Conservation (phyloP, 2,113 vertebrate species). For the Paracanthobrama guichenoti region DNA sequence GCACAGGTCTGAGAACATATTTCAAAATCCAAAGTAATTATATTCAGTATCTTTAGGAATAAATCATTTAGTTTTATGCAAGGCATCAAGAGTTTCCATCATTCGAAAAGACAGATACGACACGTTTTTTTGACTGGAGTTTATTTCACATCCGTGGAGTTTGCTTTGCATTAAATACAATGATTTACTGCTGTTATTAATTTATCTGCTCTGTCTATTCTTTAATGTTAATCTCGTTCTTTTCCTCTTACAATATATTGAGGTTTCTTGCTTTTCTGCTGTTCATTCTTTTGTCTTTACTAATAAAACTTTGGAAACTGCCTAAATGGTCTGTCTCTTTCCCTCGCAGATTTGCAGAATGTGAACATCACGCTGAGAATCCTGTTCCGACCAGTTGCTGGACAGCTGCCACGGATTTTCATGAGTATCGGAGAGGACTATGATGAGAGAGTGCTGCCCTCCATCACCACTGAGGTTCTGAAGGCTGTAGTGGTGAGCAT, state of each 20-base stretch:
- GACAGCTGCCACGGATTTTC: constrained; percentile 90
- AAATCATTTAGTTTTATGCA: too few relatives aligned
- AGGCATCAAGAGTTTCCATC: too few relatives aligned
- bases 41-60: too few relatives aligned
- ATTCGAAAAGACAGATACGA: too few relatives aligned
- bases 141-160: too few relatives aligned
- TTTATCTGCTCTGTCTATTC: not conserved
- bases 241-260: not conserved
- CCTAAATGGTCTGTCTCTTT: not conserved
- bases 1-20: too few relatives aligned
- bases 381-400: constrained; percentile 87
- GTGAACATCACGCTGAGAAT: constrained; percentile 97
- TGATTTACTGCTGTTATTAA: too few relatives aligned
- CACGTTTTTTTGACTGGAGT: too few relatives aligned
- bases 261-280: too few relatives aligned
- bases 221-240: not conserved
- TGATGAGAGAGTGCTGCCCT: constrained; percentile 93
- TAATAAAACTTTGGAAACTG: not conserved
- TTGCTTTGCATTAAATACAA: too few relatives aligned
- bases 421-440: constrained; percentile 97
- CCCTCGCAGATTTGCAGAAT: constrained; percentile 90
- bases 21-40: too few relatives aligned
- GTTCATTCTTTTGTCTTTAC: not conserved
- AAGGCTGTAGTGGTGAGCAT: constrained; percentile 76
- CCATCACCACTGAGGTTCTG: constrained; percentile 83